Evolutionary conservation across 2,113 vertebrate species (phyloP).

Genomic region (Caranx ignobilis): DNA sequence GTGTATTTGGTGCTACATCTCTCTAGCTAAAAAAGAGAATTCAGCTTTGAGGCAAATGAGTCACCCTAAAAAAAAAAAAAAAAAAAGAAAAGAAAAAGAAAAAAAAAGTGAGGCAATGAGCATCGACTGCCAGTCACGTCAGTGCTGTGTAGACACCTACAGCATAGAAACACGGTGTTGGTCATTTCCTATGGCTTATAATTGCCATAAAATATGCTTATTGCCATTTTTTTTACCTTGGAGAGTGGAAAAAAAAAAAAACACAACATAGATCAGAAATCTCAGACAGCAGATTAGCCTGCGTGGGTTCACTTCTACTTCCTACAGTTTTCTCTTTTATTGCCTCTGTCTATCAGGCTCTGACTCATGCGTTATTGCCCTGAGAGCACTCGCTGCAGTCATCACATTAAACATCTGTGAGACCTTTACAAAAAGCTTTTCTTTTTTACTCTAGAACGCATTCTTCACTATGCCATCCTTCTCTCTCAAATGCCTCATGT

Average conservation of each 20-base stretch:
- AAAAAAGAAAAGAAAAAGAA: background rate
- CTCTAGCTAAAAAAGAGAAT: constrained; percentile 57
- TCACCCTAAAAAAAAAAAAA: constrained; percentile 24
- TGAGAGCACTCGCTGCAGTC: constrained; percentile 45
- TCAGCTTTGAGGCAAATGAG: constrained; percentile 56
- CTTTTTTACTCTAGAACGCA: constrained; percentile 15
- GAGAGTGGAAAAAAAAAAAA: constrained; percentile 11
- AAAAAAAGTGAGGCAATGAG: constrained; percentile 15
- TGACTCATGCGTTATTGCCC: constrained; percentile 65
- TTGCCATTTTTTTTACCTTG: constrained; percentile 12
- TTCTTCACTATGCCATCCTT: constrained; percentile 33
- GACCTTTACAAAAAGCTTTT: constrained; percentile 39
- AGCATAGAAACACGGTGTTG: background rate
- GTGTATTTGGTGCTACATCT: constrained; percentile 42
- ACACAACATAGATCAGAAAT: constrained; percentile 3
- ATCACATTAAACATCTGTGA: constrained; percentile 45
- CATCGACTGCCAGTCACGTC: constrained; percentile 14
- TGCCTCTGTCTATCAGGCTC: constrained; percentile 47
- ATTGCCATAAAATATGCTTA: background rate
- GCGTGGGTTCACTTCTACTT: constrained; percentile 31
- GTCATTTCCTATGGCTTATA: background rate
- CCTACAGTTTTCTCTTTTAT: constrained; percentile 43
- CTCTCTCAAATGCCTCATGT: constrained; percentile 34
- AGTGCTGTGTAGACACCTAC: background rate
- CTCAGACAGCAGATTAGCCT: constrained; percentile 35